Evolutionary conservation across 2,888 invertebrate genomes (phyloP).

Genomic region (Ophion slaviceki): DNA sequence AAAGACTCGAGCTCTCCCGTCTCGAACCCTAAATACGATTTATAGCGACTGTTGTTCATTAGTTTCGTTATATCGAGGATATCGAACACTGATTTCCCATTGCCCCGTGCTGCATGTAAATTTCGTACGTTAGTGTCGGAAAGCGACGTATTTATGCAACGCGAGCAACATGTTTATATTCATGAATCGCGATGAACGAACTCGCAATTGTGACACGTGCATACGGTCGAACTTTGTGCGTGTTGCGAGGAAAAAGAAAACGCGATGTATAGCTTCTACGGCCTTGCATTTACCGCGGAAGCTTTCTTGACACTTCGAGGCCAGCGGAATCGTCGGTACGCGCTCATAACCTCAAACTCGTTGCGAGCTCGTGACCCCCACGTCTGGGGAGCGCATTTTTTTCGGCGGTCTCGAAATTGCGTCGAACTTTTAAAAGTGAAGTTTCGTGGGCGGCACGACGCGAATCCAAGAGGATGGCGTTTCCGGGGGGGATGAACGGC

Average conservation of each 20-base stretch:
- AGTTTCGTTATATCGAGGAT: constrained; percentile 14
- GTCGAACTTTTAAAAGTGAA: not conserved
- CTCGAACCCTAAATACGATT: constrained; percentile 1
- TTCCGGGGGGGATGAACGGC: not conserved
- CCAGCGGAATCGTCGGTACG: not conserved
- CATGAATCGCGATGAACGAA: constrained; percentile 20
- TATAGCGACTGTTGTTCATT: not conserved
- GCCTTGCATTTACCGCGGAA: constrained; percentile 54
- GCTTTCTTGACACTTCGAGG: constrained; percentile 9
- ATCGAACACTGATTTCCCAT: not conserved
- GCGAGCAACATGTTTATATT: constrained; percentile 18
- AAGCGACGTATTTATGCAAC: not conserved
- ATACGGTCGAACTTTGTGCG: not conserved
- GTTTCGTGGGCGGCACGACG: not conserved
- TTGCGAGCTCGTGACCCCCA: not conserved
- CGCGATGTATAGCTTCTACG: constrained; percentile 23
- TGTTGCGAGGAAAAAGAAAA: not conserved
- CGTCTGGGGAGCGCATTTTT: not conserved
- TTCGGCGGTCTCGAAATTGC: not conserved
- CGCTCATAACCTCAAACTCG: not conserved
- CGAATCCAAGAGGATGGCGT: not conserved
- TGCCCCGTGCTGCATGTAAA: not conserved
- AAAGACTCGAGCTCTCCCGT: not conserved
- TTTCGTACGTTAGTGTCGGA: not conserved
- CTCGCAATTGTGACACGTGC: constrained; percentile 17